Conservation (phyloP, 2,888 invertebrate genomes). For the Allacma fusca region DNA sequence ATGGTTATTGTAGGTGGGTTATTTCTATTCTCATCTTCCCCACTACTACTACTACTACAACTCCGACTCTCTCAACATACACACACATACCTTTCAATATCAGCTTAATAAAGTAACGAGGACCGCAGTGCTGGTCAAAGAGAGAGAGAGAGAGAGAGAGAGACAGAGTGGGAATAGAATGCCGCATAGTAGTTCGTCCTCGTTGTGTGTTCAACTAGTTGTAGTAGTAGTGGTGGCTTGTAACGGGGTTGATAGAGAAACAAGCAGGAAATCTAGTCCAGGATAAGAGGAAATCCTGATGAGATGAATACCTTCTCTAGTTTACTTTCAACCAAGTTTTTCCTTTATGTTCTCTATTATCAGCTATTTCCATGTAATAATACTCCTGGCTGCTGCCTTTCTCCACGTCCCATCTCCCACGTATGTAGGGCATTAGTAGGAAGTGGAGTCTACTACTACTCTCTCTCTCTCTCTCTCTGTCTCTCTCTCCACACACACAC, state of each 20-base stretch:
- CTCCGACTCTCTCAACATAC: neutral
- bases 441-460: too few species aligned
- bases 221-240: too few species aligned
- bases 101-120: constrained; percentile 53
- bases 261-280: constrained; percentile 37
- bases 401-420: neutral
- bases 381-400: neutral
- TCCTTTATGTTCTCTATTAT: constrained; percentile 14
- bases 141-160: neutral
- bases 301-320: constrained; percentile 41
- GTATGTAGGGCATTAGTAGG: too few species aligned
- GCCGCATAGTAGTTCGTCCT: neutral
- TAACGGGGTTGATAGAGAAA: neutral
- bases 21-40: constrained; percentile 18
- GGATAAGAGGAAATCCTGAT: constrained; percentile 43
- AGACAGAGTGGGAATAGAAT: neutral
- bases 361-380: constrained; percentile 29
- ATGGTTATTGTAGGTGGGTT: constrained; percentile 33
- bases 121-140: constrained; percentile 34
- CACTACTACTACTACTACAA: neutral
- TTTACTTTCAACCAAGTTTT: constrained; percentile 20
- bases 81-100: constrained; percentile 50
- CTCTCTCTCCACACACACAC: too few species aligned
- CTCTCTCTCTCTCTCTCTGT: too few species aligned
- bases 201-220: too few species aligned